Conservation (phyloP, 2,797 vertebrate species). For the Tiaroga cobitis region DNA sequence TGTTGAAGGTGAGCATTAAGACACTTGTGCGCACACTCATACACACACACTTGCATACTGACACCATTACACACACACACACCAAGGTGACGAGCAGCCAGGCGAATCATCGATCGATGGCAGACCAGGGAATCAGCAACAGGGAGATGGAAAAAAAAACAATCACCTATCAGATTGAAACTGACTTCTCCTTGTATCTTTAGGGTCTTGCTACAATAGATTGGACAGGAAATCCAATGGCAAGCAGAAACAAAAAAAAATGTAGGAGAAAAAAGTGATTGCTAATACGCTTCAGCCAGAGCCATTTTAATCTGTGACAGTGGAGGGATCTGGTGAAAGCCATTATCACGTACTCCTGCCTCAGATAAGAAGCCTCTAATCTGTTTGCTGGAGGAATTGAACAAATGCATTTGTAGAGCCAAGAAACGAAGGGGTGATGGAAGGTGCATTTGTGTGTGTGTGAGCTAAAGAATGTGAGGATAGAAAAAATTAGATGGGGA, state of each 20-base stretch:
- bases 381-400: slow-evolving; percentile 95
- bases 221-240: slow-evolving; percentile 92
- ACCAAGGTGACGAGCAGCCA: slow-evolving; percentile 76
- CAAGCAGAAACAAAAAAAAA: slow-evolving; percentile 80
- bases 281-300: slow-evolving; percentile 79
- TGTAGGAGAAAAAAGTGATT: slow-evolving; percentile 72
- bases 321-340: slow-evolving; percentile 92
- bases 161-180: slow-evolving; percentile 91
- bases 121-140: slow-evolving; percentile 78
- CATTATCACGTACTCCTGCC: slow-evolving; percentile 93
- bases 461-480: slow-evolving; percentile 51
- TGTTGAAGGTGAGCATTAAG: slow-evolving; percentile 58
- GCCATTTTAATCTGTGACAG: slow-evolving; percentile 95
- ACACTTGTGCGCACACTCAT: slow-evolving; percentile 37
- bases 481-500: slow-evolving; percentile 78
- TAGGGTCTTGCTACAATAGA: slow-evolving; percentile 85
- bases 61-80: slow-evolving; percentile 56
- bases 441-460: slow-evolving; percentile 50
- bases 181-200: slow-evolving; percentile 92
- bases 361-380: slow-evolving; percentile 92
- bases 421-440: slow-evolving; percentile 69
- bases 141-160: slow-evolving; percentile 75
- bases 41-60: slow-evolving; percentile 40
- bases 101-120: slow-evolving; percentile 78
- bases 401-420: slow-evolving; percentile 87